Percentiles rank a stretch among this genome's conserved stretches.
Evolutionary conservation across 2,113 vertebrate genomes (phyloP).

Genomic region (Daboia siamensis): DNA sequence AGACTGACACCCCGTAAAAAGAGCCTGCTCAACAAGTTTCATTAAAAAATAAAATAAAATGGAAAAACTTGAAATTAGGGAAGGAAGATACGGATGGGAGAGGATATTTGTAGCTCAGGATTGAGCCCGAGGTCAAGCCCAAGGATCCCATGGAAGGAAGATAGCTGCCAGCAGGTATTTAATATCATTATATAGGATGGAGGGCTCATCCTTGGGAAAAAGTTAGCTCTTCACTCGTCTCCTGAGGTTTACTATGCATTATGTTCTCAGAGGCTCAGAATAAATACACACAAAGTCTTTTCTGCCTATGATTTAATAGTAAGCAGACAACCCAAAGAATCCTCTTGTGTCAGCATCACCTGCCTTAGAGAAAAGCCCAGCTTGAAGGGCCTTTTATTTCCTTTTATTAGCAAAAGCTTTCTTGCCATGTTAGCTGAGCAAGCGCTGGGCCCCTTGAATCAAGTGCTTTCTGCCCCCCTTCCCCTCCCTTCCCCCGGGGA

Average conservation of each 20-base stretch:
- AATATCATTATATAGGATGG: neutral
- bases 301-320: neutral
- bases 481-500: neutral
- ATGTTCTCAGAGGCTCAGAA: neutral
- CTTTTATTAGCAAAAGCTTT: neutral
- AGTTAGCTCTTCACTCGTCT: too few species aligned
- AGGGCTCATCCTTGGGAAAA: neutral
- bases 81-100: neutral
- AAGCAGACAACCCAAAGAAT: neutral
- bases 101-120: too few species aligned
- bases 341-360: neutral
- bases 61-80: neutral
- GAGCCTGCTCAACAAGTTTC: neutral
- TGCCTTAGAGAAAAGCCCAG: neutral
- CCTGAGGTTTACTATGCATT: neutral
- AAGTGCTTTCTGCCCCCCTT: neutral
- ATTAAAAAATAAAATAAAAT: too few species aligned
- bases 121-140: neutral
- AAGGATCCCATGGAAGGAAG: neutral
- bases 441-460: fast-evolving
- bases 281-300: neutral
- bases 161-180: too few species aligned
- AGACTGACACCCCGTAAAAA: neutral
- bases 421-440: fast-evolving
- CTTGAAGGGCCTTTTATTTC: neutral